Evolutionary conservation across 2,797 vertebrate genomes (phyloP).

Genomic region (Oreochromis mossambicus): DNA sequence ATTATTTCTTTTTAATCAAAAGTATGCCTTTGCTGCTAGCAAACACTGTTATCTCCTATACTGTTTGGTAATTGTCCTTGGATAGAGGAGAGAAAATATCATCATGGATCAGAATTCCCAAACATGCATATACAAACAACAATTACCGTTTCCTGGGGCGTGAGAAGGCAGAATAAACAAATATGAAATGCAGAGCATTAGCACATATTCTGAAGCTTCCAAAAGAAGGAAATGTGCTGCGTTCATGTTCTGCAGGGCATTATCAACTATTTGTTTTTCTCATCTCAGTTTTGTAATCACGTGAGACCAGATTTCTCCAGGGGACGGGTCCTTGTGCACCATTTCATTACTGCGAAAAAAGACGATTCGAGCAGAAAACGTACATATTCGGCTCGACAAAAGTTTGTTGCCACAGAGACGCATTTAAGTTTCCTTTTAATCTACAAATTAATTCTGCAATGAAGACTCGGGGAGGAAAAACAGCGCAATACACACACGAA

Average conservation of each 20-base stretch:
- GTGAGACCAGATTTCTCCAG: slow-evolving; percentile 51
- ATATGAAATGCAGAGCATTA: slow-evolving; percentile 49
- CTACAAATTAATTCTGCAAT: slow-evolving; percentile 3
- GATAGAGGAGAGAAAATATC: slow-evolving; percentile 64
- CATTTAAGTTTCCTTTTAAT: slow-evolving; percentile 10
- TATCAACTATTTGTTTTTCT: slow-evolving; percentile 56
- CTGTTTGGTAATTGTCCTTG: slow-evolving; percentile 66
- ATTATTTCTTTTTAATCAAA: slow-evolving; percentile 58
- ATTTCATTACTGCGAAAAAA: slow-evolving; percentile 25
- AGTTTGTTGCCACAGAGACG: neutral
- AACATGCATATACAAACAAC: slow-evolving; percentile 69
- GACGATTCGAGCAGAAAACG: neutral
- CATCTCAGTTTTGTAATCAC: slow-evolving; percentile 60
- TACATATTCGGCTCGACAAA: neutral
- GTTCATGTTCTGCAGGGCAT: slow-evolving; percentile 50
- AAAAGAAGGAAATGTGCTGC: neutral
- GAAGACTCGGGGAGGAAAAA: neutral
- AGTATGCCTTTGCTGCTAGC: slow-evolving; percentile 62
- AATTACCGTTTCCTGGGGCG: slow-evolving; percentile 61
- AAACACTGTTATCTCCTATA: slow-evolving; percentile 47
- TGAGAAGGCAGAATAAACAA: slow-evolving; percentile 56
- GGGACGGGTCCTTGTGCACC: slow-evolving; percentile 15
- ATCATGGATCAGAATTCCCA: slow-evolving; percentile 58
- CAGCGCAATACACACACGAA: slow-evolving; percentile 5
- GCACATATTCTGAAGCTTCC: slow-evolving; percentile 22